These are phyloP conservation scores for Aplysia californica DNA, from an alignment of 1,140 invertebrate species.

Conservation along the genomic window DNA sequence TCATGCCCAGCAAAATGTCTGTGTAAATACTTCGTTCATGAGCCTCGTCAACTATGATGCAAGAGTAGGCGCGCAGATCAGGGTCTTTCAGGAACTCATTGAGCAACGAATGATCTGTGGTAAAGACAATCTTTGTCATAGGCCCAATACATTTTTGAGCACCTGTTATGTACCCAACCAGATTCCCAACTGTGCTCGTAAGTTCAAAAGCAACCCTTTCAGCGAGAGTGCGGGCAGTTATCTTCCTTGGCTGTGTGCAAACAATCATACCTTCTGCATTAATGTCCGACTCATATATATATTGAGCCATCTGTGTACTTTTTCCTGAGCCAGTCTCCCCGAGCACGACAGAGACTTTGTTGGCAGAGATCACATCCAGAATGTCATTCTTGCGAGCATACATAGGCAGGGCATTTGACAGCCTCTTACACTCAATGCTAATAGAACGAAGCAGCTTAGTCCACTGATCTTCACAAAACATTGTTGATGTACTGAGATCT, in stretches of 20 bases:
- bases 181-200: constrained; percentile 44
- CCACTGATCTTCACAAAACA: constrained; percentile 29
- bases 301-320: constrained; percentile 63
- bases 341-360: constrained; percentile 81
- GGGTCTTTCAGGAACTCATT: constrained; percentile 88
- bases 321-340: constrained; percentile 96
- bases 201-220: constrained; percentile 59
- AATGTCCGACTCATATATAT: constrained; percentile 66
- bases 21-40: constrained; percentile 97
- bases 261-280: constrained; percentile 78
- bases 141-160: constrained; percentile 75
- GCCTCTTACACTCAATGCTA: constrained; percentile 48
- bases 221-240: constrained; percentile 62
- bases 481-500: constrained; percentile 10
- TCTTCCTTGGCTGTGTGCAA: constrained; percentile 69
- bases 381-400: constrained; percentile 56
- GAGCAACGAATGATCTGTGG: constrained; percentile 98
- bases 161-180: constrained; percentile 72
- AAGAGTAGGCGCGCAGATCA: constrained; percentile 73
- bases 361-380: constrained; percentile 39
- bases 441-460: constrained; percentile 36
- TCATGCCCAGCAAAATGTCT: constrained; percentile 88
- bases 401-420: constrained; percentile 52
- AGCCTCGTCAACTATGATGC: constrained; percentile 95
- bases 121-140: constrained; percentile 87